Evolutionary conservation across 1,140 invertebrate genomes (phyloP), one percentile per base, ranked within the genome.

Genomic region (Wasmannia auropunctata): DNA sequence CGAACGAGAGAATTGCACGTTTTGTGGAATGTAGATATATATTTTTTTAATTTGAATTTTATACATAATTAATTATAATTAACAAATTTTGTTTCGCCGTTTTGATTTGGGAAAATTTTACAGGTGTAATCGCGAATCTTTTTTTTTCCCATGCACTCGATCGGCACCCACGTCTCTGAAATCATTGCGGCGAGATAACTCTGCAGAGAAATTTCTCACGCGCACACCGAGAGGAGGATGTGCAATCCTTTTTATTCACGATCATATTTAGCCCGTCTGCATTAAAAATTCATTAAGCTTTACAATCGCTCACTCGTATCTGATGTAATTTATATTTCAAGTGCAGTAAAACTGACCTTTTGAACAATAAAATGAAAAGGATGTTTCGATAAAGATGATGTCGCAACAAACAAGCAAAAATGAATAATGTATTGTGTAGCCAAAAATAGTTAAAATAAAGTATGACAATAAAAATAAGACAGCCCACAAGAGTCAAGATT

Each of bases 141-240:
- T 51, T 79, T 77, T 67, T 51, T 79, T 67, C 46, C 34, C 34
- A 58, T 19, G 28, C 11, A 3, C 3, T 3, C n/a, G n/a, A 37
- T 25, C n/a, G 2, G 7, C 31, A 60, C n/a, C 43, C 31, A 51
- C 43, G 31, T 31, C n/a, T 79, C 60, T 79, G 31, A 79, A 79
- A 54, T 67, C 60, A 79, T 65, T 31, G 40, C 28, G 37, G 10
- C 40, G 7, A 49, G 31, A 19, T 34, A 51, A 40, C 62, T 67
- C 16, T n/a, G 43, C 22, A 4, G 5, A 54, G 60, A 67, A 79
- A 67, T 76, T 76, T 76, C 72, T 76, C 72, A 76, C 54, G 72
- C n/a, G n/a, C n/a, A n/a, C 43, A 8, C 5, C 40, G n/a, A 49
- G 5, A 14, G 8, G 22, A 67, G 14, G 31, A 54, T 79, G n/a